Conservation (phyloP, 2,113 vertebrate genomes). For the Limanda limanda region DNA sequence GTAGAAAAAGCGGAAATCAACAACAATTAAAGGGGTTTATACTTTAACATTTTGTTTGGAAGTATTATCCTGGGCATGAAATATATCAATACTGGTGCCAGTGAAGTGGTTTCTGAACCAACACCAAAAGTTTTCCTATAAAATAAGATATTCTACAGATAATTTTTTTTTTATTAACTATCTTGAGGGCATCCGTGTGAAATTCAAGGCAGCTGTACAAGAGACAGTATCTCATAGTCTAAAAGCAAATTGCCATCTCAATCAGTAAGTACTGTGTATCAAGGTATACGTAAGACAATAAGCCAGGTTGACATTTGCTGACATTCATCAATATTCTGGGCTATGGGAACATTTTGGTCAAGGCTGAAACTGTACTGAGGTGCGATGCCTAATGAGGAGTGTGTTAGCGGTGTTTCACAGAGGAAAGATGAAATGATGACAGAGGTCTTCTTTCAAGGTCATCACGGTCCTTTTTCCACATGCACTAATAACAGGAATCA, state of each 20-base stretch:
- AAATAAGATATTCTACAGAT: not conserved
- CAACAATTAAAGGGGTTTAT: not conserved
- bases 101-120: not conserved
- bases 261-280: not conserved
- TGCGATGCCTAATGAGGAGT: constrained; percentile 3
- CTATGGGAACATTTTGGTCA: not conserved
- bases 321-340: not conserved
- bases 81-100: not conserved
- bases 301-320: not conserved
- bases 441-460: constrained; percentile 49
- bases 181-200: not conserved
- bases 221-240: not conserved
- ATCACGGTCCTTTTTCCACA: constrained; percentile 15
- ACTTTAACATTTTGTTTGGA: not conserved
- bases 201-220: not conserved
- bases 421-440: constrained; percentile 21
- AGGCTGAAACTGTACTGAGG: not conserved
- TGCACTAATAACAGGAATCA: not conserved
- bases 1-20: not conserved
- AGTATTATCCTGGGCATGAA: not conserved
- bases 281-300: not conserved
- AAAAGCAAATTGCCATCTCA: not conserved
- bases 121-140: not conserved
- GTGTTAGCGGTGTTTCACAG: constrained; percentile 35
- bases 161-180: not conserved